phyloP scores from a whole-genome alignment of 2,113 vertebrate genomes.

The Rhinolophus ferrumequinum region DNA sequence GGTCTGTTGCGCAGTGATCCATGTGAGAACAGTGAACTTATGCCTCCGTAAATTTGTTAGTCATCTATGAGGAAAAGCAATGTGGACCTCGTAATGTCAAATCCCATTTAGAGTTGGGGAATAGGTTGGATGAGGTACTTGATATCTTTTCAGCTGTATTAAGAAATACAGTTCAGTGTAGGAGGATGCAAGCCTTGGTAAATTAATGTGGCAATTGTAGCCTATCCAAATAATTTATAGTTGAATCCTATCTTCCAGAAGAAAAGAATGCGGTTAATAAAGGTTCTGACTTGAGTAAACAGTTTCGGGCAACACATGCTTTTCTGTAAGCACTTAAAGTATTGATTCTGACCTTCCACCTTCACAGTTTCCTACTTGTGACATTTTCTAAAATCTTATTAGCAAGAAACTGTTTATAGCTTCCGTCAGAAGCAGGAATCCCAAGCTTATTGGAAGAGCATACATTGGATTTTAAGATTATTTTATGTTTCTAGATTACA shows the following conservation, averaged over 20 bases:
- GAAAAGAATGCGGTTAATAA: slow-evolving; percentile 82
- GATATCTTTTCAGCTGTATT: slow-evolving; percentile 82
- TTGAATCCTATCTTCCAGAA: slow-evolving; percentile 77
- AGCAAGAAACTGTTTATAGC: slow-evolving; percentile 53
- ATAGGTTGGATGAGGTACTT: slow-evolving; percentile 79
- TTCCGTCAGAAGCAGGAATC: slow-evolving; percentile 42
- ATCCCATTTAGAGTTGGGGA: slow-evolving; percentile 83
- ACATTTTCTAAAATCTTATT: slow-evolving; percentile 76
- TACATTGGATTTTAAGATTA: slow-evolving; percentile 44
- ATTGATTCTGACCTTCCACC: slow-evolving; percentile 67
- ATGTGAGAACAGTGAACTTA: slow-evolving; percentile 83
- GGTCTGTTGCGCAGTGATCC: slow-evolving; percentile 84
- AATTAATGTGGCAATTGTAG: slow-evolving; percentile 80
- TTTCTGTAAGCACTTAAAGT: slow-evolving; percentile 64
- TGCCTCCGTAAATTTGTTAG: slow-evolving; percentile 86
- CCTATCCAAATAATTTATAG: slow-evolving; percentile 84
- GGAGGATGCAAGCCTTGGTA: slow-evolving; percentile 80
- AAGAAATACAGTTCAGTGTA: slow-evolving; percentile 77
- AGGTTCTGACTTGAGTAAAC: slow-evolving; percentile 76
- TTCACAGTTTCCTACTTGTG: slow-evolving; percentile 38
- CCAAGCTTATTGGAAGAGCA: neutral
- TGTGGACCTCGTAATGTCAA: slow-evolving; percentile 86
- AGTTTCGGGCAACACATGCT: slow-evolving; percentile 48
- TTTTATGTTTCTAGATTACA: neutral
- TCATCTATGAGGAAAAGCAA: slow-evolving; percentile 83